Evolutionary conservation across 2,113 vertebrate genomes (phyloP).

Genomic region (Tamias sibiricus): DNA sequence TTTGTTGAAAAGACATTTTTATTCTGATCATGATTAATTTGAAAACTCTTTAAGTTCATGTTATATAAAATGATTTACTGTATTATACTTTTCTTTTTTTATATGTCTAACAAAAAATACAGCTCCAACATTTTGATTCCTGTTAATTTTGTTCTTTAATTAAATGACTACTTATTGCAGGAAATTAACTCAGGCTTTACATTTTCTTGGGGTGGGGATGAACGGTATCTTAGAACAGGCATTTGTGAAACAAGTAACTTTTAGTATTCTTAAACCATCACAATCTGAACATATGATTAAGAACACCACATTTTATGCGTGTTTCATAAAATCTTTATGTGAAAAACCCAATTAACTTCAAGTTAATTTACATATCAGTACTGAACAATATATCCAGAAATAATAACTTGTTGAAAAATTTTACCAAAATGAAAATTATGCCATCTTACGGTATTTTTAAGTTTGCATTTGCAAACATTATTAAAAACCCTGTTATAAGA

Average conservation of each 20-base stretch:
- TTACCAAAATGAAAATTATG: not conserved
- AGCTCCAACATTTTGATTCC: conserved; percentile 89
- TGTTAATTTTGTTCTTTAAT: conserved; percentile 91
- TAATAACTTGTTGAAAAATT: conserved; percentile 24
- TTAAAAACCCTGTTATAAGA: not conserved
- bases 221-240: not conserved
- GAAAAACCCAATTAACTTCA: conserved; percentile 7
- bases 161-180: conserved; percentile 90
- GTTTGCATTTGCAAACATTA: not conserved
- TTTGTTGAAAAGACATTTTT: conserved; percentile 86
- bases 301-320: not conserved
- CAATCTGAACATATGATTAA: not conserved
- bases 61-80: conserved; percentile 95
- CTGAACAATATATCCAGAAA: not conserved
- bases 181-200: conserved; percentile 79
- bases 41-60: conserved; percentile 97
- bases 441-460: not conserved
- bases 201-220: conserved; percentile 61
- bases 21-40: conserved; percentile 93
- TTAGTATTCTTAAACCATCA: not conserved
- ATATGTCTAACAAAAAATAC: conserved; percentile 87
- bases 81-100: conserved; percentile 89
- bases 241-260: not conserved
- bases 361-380: not conserved
- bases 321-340: conserved; percentile 7